Conservation (phyloP, 2,888 invertebrate species). For the Parnassius mnemosyne region DNA sequence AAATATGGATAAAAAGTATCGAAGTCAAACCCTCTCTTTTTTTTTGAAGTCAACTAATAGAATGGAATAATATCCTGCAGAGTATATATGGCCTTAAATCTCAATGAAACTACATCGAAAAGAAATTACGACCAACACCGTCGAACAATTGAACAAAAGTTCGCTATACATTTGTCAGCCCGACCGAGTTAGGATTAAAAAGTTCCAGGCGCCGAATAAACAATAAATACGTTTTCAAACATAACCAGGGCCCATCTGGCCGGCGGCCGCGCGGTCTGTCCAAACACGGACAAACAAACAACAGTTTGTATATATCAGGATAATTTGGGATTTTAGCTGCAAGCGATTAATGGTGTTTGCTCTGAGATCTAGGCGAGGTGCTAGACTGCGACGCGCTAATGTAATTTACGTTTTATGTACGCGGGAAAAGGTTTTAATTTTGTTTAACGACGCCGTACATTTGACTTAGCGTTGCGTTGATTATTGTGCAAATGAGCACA, state of each 20-base stretch:
- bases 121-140: not conserved
- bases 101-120: too few species aligned
- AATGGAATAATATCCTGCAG: too few species aligned
- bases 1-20: too few species aligned
- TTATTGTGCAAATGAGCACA: too few species aligned
- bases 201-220: slow-evolving; percentile 13
- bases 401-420: slow-evolving; percentile 8
- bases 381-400: not conserved
- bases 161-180: slow-evolving; percentile 5
- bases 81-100: too few species aligned
- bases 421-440: slow-evolving; percentile 1
- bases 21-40: too few species aligned
- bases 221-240: slow-evolving; percentile 24
- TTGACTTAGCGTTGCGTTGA: not conserved
- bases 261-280: slow-evolving; percentile 23
- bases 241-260: slow-evolving; percentile 21
- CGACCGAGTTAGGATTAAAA: slow-evolving; percentile 20
- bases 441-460: not conserved
- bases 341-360: slow-evolving; percentile 26
- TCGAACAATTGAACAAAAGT: slow-evolving; percentile 4
- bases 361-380: slow-evolving; percentile 20
- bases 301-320: slow-evolving; percentile 28
- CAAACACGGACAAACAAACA: slow-evolving; percentile 29
- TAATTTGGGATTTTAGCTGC: slow-evolving; percentile 27
- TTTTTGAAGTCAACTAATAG: too few species aligned